Conservation (phyloP, 2,113 vertebrate species). For the Solea solea region DNA sequence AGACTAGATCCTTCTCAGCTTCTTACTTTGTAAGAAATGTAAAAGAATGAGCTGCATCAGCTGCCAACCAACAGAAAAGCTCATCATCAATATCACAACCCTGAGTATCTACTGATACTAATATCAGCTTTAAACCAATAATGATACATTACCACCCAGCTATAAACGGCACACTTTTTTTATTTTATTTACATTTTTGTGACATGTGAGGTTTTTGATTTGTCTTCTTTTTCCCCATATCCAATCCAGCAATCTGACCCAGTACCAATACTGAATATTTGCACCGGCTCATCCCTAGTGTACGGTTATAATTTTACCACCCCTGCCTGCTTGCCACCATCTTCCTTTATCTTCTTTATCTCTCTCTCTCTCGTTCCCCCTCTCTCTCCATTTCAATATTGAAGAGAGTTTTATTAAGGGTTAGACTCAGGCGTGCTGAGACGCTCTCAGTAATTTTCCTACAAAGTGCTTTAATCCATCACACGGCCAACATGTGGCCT, state of each 20-base stretch:
- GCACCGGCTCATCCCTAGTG: neutral
- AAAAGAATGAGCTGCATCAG: neutral
- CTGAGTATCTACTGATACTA: no score
- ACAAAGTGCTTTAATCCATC: constrained; percentile 99
- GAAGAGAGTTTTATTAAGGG: constrained; percentile 99
- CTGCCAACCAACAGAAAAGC: neutral
- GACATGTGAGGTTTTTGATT: no score
- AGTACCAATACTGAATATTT: no score
- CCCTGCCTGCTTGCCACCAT: constrained; percentile 36
- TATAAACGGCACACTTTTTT: no score
- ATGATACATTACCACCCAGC: no score
- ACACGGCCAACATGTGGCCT: constrained; percentile 97
- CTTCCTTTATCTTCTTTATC: constrained; percentile 64
- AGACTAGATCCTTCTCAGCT: neutral
- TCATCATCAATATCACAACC: no score
- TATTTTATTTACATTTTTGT: no score
- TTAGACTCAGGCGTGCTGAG: constrained; percentile 95
- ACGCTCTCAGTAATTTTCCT: constrained; percentile 98
- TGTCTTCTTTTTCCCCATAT: no score
- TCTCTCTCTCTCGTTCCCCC: constrained; percentile 31
- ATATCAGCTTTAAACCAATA: no score
- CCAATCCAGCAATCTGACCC: no score
- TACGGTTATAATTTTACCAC: constrained; percentile 9
- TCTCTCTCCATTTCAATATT: constrained; percentile 87
- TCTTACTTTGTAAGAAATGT: neutral